phyloP scores from a whole-genome alignment of 2,113 vertebrate genomes.

The Andinoacara biseriatus region DNA sequence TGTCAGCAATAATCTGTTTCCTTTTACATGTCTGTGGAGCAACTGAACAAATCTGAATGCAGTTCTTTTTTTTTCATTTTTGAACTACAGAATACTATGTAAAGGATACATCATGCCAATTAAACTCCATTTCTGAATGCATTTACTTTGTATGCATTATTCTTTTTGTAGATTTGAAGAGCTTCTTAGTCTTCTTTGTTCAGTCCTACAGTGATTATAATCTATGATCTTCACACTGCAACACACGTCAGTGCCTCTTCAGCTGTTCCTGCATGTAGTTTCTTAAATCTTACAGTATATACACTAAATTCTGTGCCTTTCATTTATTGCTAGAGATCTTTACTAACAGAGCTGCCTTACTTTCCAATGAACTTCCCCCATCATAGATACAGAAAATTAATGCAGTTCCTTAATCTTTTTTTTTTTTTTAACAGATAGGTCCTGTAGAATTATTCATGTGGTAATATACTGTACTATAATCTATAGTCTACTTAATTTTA shows the following conservation, averaged over 20 bases:
- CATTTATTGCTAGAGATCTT: background rate
- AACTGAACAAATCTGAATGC: constrained; percentile 42
- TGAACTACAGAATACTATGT: constrained; percentile 67
- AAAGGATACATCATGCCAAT: constrained; percentile 70
- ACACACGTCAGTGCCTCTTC: background rate
- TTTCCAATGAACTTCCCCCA: background rate
- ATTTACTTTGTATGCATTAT: constrained; percentile 39
- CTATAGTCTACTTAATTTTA: background rate
- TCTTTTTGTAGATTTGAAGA: background rate
- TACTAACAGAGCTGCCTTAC: background rate
- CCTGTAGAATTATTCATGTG: background rate
- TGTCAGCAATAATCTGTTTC: constrained; percentile 78
- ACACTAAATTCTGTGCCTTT: background rate
- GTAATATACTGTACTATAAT: too few species aligned
- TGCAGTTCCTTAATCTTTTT: background rate
- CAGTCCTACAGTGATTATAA: background rate
- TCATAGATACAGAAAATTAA: background rate
- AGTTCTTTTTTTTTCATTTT: constrained; percentile 45
- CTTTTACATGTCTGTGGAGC: constrained; percentile 46
- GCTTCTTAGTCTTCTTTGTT: background rate
- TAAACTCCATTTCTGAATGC: constrained; percentile 74
- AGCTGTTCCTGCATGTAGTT: background rate
- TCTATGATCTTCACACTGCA: background rate
- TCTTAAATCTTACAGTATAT: background rate
- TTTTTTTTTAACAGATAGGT: background rate